These are phyloP conservation scores for Mystacornis crossleyi DNA, from an alignment of 2,113 vertebrate species.

Conservation along the genomic window DNA sequence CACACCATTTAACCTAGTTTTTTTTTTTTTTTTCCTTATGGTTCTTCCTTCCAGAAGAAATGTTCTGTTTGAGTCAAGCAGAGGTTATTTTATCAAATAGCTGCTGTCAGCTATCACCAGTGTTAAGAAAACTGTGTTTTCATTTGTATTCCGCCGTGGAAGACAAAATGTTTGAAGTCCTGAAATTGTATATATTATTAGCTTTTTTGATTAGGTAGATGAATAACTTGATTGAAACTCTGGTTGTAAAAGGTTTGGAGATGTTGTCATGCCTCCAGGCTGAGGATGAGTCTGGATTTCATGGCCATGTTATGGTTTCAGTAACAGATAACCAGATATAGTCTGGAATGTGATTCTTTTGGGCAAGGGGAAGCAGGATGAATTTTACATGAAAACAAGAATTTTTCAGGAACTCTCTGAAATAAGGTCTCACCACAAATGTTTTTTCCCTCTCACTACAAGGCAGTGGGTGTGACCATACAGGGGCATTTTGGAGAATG, in stretches of 20 bases:
- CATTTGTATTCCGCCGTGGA: background rate
- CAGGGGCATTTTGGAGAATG: background rate
- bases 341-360: background rate
- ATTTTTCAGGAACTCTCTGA: background rate
- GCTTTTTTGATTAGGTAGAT: slow-evolving; percentile 71
- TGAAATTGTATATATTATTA: slow-evolving; percentile 59
- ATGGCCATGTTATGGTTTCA: background rate
- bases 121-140: slow-evolving; percentile 17
- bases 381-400: background rate
- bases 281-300: background rate
- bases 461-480: background rate
- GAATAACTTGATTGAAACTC: slow-evolving; percentile 61
- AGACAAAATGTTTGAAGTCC: slow-evolving; percentile 55
- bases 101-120: background rate
- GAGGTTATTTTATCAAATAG: slow-evolving; percentile 9
- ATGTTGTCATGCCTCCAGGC: slow-evolving; percentile 45
- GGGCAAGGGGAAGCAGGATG: background rate
- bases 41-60: background rate
- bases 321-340: background rate
- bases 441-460: background rate
- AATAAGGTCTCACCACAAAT: background rate
- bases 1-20: background rate
- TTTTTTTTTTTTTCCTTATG: background rate
- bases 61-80: background rate
- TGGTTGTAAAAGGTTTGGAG: slow-evolving; percentile 16